These are phyloP conservation scores for Drosophila melanogaster DNA, from an alignment of 1,140 invertebrate genomes.

Conservation along the genomic window DNA sequence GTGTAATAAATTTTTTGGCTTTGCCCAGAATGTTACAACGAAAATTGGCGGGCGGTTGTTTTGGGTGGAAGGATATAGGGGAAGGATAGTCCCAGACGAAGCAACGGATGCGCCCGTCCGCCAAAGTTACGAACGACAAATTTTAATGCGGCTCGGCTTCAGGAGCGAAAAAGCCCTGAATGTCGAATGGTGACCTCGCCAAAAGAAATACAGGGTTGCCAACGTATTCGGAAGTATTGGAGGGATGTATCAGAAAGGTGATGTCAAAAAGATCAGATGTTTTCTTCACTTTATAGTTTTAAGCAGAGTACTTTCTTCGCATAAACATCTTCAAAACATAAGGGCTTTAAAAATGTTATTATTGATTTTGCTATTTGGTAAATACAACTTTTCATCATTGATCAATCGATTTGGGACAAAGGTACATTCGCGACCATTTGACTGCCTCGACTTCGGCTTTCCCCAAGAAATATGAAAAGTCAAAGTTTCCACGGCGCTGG, in stretches of 20 bases:
- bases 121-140: slow-evolving; percentile 60
- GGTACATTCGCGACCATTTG: slow-evolving; percentile 10
- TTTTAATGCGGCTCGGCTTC: slow-evolving; percentile 26
- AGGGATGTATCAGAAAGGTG: no score
- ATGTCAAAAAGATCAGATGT: not conserved
- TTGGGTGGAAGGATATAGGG: slow-evolving; percentile 2
- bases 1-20: slow-evolving; percentile 74
- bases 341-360: no score
- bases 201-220: not conserved
- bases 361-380: no score
- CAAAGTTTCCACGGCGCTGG: slow-evolving; percentile 62
- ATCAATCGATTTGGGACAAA: not conserved
- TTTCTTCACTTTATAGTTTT: not conserved
- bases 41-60: slow-evolving; percentile 1
- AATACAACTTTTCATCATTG: no score
- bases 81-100: slow-evolving; percentile 36
- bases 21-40: slow-evolving; percentile 41
- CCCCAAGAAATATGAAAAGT: slow-evolving; percentile 66
- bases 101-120: slow-evolving; percentile 47
- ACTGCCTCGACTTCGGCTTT: slow-evolving; percentile 11
- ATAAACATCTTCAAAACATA: not conserved
- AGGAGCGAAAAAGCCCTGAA: not conserved
- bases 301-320: not conserved
- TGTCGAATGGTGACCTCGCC: slow-evolving; percentile 19
- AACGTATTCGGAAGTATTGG: no score